Conservation (phyloP, 2,113 vertebrate genomes). For the Python bivittatus region DNA sequence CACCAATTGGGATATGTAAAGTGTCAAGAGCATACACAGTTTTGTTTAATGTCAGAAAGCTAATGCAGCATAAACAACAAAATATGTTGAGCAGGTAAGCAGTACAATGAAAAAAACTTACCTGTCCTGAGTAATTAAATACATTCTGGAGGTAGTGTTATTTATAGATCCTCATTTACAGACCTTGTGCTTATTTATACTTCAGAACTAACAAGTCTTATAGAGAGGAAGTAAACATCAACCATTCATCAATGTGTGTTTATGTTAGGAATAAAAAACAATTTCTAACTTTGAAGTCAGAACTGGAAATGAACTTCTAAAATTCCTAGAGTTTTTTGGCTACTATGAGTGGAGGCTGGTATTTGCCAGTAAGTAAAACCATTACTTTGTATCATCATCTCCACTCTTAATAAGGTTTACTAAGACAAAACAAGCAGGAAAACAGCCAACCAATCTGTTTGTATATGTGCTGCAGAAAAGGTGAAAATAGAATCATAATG, state of each 20-base stretch:
- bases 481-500: not conserved
- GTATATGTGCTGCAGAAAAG: not conserved
- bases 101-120: slow-evolving; percentile 46
- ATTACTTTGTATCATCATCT: not conserved
- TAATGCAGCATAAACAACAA: slow-evolving; percentile 40
- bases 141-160: slow-evolving; percentile 20
- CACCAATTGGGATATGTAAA: slow-evolving; percentile 38
- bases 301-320: not conserved
- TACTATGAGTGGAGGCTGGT: not conserved
- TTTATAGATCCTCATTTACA: slow-evolving; percentile 35
- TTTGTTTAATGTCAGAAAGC: slow-evolving; percentile 41
- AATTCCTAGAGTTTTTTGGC: not conserved
- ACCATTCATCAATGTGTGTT: not conserved
- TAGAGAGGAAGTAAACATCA: slow-evolving; percentile 29
- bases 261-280: not conserved
- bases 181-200: not conserved
- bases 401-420: not conserved
- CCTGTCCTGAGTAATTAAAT: slow-evolving; percentile 29
- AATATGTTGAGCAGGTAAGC: slow-evolving; percentile 50
- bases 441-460: not conserved
- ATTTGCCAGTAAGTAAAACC: not conserved
- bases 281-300: not conserved
- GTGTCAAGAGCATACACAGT: slow-evolving; percentile 45
- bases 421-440: not conserved
- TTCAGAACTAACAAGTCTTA: slow-evolving; percentile 40